Percentiles rank a stretch among this genome's conserved stretches.
These are phyloP conservation scores for Monochamus alternatus DNA, from an alignment of 2,888 invertebrate species.

Conservation along the genomic window DNA sequence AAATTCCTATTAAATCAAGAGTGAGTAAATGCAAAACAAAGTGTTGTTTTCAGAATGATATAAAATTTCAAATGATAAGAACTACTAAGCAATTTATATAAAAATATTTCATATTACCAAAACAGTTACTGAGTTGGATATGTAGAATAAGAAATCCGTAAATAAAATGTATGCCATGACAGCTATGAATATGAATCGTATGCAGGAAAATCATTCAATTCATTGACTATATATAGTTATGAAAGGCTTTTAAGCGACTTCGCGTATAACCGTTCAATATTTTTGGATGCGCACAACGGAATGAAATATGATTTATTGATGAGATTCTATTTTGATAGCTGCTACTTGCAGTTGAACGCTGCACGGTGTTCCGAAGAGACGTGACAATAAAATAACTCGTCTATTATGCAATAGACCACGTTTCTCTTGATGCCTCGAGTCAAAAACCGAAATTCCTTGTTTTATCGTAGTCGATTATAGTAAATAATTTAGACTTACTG, in stretches of 20 bases:
- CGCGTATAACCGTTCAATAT: neutral
- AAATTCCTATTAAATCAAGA: too few species aligned
- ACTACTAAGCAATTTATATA: too few species aligned
- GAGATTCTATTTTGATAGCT: slow-evolving; percentile 8
- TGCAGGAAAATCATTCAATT: slow-evolving; percentile 4
- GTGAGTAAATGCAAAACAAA: too few species aligned
- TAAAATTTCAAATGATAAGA: too few species aligned
- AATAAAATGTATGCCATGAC: neutral
- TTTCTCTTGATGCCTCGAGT: neutral
- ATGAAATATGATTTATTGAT: slow-evolving; percentile 10
- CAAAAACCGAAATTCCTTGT: neutral
- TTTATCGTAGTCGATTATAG: neutral
- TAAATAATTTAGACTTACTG: too few species aligned
- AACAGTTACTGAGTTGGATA: too few species aligned
- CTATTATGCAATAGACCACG: slow-evolving; percentile 1
- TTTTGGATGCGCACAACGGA: slow-evolving; percentile 5
- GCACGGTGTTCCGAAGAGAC: neutral
- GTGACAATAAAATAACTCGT: slow-evolving; percentile 6
- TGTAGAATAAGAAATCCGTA: neutral
- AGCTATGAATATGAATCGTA: slow-evolving; percentile 2
- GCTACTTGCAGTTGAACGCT: slow-evolving; percentile 1
- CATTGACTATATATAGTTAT: slow-evolving; percentile 1
- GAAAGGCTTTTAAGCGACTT: neutral
- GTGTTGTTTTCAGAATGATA: too few species aligned
- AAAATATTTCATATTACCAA: too few species aligned